phyloP scores from a whole-genome alignment of 2,888 invertebrate species.

The Pherbina coryleti region DNA sequence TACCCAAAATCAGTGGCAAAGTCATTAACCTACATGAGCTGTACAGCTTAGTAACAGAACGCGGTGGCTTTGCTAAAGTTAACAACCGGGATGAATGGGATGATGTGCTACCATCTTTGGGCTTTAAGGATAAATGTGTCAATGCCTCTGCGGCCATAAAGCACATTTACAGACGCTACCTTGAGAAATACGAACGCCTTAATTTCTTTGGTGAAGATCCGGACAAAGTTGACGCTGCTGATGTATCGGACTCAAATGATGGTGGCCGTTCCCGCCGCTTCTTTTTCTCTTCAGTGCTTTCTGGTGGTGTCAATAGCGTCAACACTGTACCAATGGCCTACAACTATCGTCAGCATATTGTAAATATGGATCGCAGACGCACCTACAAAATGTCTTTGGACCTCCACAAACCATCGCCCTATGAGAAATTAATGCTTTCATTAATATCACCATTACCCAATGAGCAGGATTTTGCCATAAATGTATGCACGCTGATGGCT shows the following conservation, averaged over 20 bases:
- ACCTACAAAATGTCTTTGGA: conserved; percentile 78
- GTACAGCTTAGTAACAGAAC: conserved; percentile 90
- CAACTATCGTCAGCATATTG: conserved; percentile 82
- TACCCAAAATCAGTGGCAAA: conserved; percentile 86
- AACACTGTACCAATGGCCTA: conserved; percentile 78
- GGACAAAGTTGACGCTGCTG: conserved; percentile 79
- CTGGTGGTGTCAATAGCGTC: conserved; percentile 50
- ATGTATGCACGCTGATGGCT: conserved; percentile 94
- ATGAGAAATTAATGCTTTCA: conserved; percentile 89
- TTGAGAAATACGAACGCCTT: conserved; percentile 91
- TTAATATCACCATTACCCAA: conserved; percentile 96
- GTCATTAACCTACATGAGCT: conserved; percentile 93
- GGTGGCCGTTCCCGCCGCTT: conserved; percentile 80
- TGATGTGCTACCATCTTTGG: conserved; percentile 81
- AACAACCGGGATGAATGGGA: conserved; percentile 92
- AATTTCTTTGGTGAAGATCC: conserved; percentile 91
- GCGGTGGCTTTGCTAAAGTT: conserved; percentile 97
- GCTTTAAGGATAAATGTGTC: conserved; percentile 85
- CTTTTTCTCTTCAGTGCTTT: conserved; percentile 73
- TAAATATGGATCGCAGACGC: conserved; percentile 76
- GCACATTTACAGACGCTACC: conserved; percentile 83
- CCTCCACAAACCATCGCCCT: conserved; percentile 79
- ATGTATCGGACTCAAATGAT: conserved; percentile 72
- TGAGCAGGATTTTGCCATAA: conserved; percentile 98
- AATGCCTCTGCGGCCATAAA: conserved; percentile 90